These are phyloP conservation scores for Vidua macroura DNA, from an alignment of 2,113 vertebrate species.

Conservation along the genomic window DNA sequence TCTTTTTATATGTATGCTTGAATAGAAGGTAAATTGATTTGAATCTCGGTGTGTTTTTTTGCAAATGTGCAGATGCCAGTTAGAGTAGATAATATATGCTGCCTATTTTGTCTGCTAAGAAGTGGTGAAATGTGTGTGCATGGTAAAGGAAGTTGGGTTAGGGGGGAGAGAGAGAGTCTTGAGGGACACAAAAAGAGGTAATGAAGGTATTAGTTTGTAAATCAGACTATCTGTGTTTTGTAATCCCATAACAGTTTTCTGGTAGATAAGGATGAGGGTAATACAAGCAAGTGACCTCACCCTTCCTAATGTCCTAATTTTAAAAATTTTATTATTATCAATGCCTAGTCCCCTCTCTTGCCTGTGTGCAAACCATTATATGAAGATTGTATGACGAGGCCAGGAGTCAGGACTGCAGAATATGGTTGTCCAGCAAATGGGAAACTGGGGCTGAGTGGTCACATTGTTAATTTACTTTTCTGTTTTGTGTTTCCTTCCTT, in stretches of 20 bases:
- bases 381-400: neutral
- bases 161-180: neutral
- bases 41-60: neutral
- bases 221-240: neutral
- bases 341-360: neutral
- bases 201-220: neutral
- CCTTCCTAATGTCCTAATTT: neutral
- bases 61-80: neutral
- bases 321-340: neutral
- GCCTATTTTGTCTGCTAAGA: neutral
- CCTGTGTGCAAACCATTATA: neutral
- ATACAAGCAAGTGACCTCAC: neutral
- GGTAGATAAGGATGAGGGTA: neutral
- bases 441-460: neutral
- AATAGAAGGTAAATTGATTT: neutral
- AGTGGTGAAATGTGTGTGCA: neutral
- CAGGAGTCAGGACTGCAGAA: neutral
- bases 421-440: neutral
- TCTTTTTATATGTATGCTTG: neutral
- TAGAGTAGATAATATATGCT: neutral
- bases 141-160: neutral
- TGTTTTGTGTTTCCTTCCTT: slow-evolving; percentile 28
- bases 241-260: neutral
- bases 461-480: neutral
- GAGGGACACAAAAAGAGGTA: neutral